Conservation (phyloP, 2,113 vertebrate genomes). For the Oplegnathus fasciatus region DNA sequence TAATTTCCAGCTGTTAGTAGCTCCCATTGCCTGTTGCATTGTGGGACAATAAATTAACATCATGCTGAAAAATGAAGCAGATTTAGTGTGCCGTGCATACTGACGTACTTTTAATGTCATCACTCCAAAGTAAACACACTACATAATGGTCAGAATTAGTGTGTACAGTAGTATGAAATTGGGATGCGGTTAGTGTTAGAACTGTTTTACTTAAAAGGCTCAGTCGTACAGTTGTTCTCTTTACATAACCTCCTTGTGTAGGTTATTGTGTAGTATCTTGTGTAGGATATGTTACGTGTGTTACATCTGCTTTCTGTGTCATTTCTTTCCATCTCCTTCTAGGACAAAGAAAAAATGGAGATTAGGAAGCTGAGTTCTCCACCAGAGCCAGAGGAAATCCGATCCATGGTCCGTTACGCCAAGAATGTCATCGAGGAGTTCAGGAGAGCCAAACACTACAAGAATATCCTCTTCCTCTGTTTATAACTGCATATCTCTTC, state of each 20-base stretch:
- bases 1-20: background rate
- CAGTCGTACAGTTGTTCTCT: background rate
- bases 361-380: conserved; percentile 87
- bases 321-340: background rate
- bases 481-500: background rate
- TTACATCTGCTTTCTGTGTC: background rate
- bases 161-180: background rate
- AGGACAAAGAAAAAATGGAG: conserved; percentile 95
- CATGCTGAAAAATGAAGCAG: conserved; percentile 2
- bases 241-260: background rate
- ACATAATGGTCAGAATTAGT: background rate
- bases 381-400: conserved; percentile 86
- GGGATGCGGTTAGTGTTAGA: background rate
- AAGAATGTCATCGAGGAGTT: conserved; percentile 97
- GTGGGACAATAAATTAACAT: background rate
- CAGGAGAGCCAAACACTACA: conserved; percentile 97
- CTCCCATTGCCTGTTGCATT: background rate
- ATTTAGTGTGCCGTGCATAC: background rate
- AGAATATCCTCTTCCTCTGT: conserved; percentile 93
- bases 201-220: background rate
- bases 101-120: background rate
- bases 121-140: background rate
- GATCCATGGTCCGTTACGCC: conserved; percentile 92
- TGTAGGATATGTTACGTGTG: background rate
- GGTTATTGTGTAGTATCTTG: too few relatives aligned